Percentiles rank a stretch among this genome's conserved stretches.
Conservation (phyloP, 2,797 vertebrate species). For the Sebastes jordani region DNA sequence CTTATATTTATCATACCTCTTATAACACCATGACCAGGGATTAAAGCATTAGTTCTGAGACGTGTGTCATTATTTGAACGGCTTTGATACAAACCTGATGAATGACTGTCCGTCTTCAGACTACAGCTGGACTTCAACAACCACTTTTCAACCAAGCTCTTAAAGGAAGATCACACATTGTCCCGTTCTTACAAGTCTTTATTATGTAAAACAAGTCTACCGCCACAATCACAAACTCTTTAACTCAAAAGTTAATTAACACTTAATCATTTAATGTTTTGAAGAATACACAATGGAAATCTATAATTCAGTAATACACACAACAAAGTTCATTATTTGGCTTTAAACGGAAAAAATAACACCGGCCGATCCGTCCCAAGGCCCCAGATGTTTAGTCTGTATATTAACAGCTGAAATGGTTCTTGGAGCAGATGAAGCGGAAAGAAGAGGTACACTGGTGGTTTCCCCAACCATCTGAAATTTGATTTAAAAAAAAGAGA, state of each 20-base stretch:
- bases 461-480: constrained; percentile 23
- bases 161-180: background rate
- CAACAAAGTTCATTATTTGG: background rate
- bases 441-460: rapidly evolving
- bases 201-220: background rate
- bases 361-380: background rate
- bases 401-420: background rate
- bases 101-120: no score
- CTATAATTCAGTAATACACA: background rate
- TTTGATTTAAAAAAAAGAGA: background rate
- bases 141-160: background rate
- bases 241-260: background rate
- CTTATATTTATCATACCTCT: no score
- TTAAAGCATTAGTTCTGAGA: no score
- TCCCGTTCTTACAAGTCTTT: background rate
- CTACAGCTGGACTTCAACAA: no score
- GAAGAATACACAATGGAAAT: background rate
- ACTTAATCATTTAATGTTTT: background rate
- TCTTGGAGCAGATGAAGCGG: constrained; percentile 26
- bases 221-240: background rate
- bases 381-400: background rate
- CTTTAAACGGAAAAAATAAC: background rate
- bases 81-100: no score
- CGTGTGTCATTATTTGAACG: no score
- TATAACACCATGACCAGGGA: no score